Base-by-base conservation (phyloP, 1,140 invertebrate species). In the Phymorhynchus buccinoides region DNA sequence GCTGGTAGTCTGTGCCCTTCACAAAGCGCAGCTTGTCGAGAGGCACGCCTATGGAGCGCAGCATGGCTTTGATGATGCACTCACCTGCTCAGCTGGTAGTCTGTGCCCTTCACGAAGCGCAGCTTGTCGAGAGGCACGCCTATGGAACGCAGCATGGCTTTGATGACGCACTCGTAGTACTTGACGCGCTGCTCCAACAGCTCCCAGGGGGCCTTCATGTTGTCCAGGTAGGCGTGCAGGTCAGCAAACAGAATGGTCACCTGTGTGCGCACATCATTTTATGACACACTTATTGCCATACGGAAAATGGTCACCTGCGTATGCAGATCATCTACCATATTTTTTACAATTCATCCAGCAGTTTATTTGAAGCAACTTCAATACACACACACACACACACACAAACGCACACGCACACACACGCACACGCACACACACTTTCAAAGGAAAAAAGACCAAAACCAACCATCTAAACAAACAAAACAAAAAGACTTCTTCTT, bases 181-280 rank as follows among this genome's bases (percentile, higher is more conserved):
- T 97, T 94, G 39, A 96, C 96, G 89, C 99, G 94, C 18, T 97
- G 94, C 52, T 96, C 94, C 27, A 99, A 93, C 30, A 99, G 94
- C 71, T 98, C 96, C 98, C 99, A 99, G 0, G 98, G 98, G 16
- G 98, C 98, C 94, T 99, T 99, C 98, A 99, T 98, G 94, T 99
- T 99, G 93, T 99, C 99, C 84, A 99, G 94, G 94, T 98, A 99
- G 41, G 98, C 99, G 95, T 99, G 99, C 37, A 99, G 94, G 94
- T 99, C 98, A 84, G 99, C 99, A 94, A 99, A 98, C 77, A 99
- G 94, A 89, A 99, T 97, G 4, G 97, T 98, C 0, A 99, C 96
- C 96, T 96, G 88, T 42, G n/a, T 18, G 22, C 4, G 56, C 12
- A 62, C 56, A 62, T 0, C n/a, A n/a, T n/a, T n/a, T n/a, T n/a